Evolutionary conservation across 2,797 vertebrate genomes (phyloP).

Genomic region (Pseudochirops corinnae): DNA sequence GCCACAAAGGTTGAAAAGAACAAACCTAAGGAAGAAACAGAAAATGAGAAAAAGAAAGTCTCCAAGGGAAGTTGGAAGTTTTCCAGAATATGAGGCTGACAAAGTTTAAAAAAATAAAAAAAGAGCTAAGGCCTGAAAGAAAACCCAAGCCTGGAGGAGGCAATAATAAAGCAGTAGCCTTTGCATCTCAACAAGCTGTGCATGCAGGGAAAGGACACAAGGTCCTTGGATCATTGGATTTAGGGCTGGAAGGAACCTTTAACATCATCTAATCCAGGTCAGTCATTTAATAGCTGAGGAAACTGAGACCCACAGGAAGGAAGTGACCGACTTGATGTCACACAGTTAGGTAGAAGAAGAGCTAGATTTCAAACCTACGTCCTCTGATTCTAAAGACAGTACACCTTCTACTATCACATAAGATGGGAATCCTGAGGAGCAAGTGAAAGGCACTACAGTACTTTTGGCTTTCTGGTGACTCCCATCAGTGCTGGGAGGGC

Average conservation of each 20-base stretch:
- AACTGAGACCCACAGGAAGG: background rate
- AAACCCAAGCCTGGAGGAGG: background rate
- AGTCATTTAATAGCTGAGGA: background rate
- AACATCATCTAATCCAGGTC: background rate
- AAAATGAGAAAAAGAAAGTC: background rate
- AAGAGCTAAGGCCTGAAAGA: background rate
- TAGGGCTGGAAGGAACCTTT: background rate
- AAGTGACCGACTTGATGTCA: background rate
- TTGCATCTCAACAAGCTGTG: background rate
- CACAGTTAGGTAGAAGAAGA: background rate
- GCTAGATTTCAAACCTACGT: background rate
- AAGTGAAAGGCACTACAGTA: background rate
- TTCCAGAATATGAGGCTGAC: background rate
- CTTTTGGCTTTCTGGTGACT: background rate
- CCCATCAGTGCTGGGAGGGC: background rate
- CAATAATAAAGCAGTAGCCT: background rate
- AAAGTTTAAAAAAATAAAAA: conserved; percentile 7
- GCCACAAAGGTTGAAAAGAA: conserved; percentile 5
- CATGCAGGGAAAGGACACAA: background rate
- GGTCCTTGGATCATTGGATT: background rate
- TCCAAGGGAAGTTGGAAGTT: background rate
- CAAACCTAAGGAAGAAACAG: background rate
- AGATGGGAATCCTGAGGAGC: too few relatives aligned
- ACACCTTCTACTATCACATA: background rate
- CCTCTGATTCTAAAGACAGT: background rate